Evolutionary conservation across 1,140 invertebrate species (phyloP), one percentile per base, ranked within the genome.

Genomic region (Brachionus calyciflorus): DNA sequence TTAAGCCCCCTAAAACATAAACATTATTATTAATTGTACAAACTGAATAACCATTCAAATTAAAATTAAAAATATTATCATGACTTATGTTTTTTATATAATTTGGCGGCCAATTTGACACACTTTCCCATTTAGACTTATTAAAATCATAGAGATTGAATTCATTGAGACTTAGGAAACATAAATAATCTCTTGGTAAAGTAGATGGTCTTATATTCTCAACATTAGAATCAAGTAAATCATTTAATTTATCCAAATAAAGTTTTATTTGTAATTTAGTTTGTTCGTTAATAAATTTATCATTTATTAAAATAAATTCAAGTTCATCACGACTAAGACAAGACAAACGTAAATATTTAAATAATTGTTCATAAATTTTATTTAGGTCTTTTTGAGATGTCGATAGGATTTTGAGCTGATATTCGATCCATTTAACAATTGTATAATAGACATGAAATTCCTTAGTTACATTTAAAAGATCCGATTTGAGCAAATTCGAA

Each of bases 401-500:
- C n/a, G n/a, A n/a, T 55, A 51, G n/a, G 9, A 33, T 4, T 28
- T 40, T 24, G 3, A 21, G 53, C 53, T 84, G 82, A 78, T 82
- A 82, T 30, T 84, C 80, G 3, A 86, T 78, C 85, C 86, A 87
- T 55, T 80, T 80, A 48, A 82, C 80, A 2, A 83, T 81, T 30
- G 86, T 82, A 73, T 85, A 81, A 79, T 84, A 86, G 2, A 87
- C 84, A 60, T 81, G 83, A 78, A 85, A 84, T 75, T 85, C 84
- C 49, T 80, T 80, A n/a, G 80, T 77, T 0, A 85, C 83, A 68
- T 85, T 84, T 19, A 85, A 82, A 21, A 80, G 79, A 63, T 84
- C 83, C 80, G 80, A 82, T 40, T 41, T 28, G 44, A 73, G 28
- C 7, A 73, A 9, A 37, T 17, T 41, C 1, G n/a, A 37, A 49